phyloP scores from a whole-genome alignment of 2,888 invertebrate species.

The Nemoura dubitans region DNA sequence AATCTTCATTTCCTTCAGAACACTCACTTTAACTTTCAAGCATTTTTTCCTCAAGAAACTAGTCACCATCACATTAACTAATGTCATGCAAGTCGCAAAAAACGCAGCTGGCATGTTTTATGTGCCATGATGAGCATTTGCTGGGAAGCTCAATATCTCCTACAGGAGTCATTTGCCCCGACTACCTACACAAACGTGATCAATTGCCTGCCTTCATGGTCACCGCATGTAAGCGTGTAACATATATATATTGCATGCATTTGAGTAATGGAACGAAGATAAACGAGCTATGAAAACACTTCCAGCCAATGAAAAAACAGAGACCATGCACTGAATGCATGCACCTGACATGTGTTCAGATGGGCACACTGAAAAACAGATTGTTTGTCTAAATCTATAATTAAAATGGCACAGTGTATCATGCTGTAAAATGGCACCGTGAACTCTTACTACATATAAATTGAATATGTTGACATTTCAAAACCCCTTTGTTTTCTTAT shows the following conservation, averaged over 20 bases:
- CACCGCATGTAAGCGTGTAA: not conserved
- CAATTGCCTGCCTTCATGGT: not conserved
- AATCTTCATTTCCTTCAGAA: too few species aligned
- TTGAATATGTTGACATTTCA: too few species aligned
- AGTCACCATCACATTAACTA: not conserved
- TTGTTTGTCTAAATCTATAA: not conserved
- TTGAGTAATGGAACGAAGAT: not conserved
- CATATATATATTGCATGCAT: not conserved
- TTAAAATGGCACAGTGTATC: not conserved
- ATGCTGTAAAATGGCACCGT: not conserved
- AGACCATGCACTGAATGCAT: not conserved
- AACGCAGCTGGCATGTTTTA: not conserved
- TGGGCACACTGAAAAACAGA: not conserved
- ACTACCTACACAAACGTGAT: not conserved
- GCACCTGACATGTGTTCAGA: not conserved
- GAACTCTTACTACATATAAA: too few species aligned
- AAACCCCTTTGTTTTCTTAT: too few species aligned
- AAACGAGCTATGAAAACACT: not conserved
- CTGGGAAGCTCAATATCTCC: not conserved
- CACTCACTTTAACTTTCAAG: not conserved
- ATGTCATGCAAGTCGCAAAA: not conserved
- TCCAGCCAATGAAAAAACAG: not conserved
- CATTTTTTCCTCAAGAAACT: not conserved
- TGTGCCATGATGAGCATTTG: not conserved
- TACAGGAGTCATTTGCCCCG: not conserved